Base-by-base conservation (phyloP, 2,113 vertebrate genomes). In the Coreoperca whiteheadi region DNA sequence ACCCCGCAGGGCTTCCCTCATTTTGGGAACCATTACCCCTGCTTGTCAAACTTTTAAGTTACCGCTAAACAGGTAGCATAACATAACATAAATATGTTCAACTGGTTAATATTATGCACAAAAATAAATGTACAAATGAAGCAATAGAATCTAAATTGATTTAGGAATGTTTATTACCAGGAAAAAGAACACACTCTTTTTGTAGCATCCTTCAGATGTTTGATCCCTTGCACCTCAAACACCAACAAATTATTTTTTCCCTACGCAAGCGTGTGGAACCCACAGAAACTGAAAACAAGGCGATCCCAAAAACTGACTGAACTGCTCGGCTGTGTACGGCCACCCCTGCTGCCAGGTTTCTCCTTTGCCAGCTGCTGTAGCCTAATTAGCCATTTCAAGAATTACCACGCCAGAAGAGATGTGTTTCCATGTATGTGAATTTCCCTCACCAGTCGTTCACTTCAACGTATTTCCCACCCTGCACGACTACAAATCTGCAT, bases 311-410 rank as follows among this genome's bases (percentile, higher is more conserved):
- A 79, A 76, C 46, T 82, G 34, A 73, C 53, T 73, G 41, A 64
- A 66, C 64, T 10, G 60, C 74, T 74, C 41, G 21, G 39, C 21
- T 74, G 53, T 34, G 81, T 74, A 67, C 0, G 88, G 85, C 91
- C 91, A 89, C 93, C 88, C 77, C 87, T 60, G 84, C 74, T 89
- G 86, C 86, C 65, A 48, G 76, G 46, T 48, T 76, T 74, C 80
- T 90, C 81, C 80, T 87, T 74, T 79, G 77, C 91, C 92, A 93
- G 89, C 93, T 93, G 90, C 90, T 84, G 76, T 43, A 66, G 87
- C 90, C 93, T 94, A 94, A 95, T 95, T 94, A 95, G 87, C 90
- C 89, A 89, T 85, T 91, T 92, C 75, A 86, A 82, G 87, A 87
- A 90, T 92, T 93, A 88, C 91, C 89, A 85, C 63, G 88, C 90